These are phyloP conservation scores for Oscheius sp. DNA, from an alignment of 2,888 invertebrate genomes.

Conservation along the genomic window DNA sequence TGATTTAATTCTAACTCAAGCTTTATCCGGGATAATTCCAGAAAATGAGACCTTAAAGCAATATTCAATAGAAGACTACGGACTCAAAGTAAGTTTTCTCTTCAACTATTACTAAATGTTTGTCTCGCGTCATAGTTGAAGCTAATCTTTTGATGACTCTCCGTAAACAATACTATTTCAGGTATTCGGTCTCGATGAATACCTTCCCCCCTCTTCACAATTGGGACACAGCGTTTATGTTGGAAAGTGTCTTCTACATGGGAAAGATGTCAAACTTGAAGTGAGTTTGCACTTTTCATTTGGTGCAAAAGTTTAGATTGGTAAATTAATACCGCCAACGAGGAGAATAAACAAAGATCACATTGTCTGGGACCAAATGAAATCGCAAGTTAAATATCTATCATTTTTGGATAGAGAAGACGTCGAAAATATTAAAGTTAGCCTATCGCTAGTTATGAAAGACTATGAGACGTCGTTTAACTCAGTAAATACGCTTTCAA, in stretches of 20 bases:
- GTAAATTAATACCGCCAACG: conserved; percentile 23
- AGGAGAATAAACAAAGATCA: conserved; percentile 7
- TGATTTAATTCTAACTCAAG: conserved; percentile 51
- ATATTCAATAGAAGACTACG: conserved; percentile 54
- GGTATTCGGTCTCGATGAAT: conserved; percentile 58
- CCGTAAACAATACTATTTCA: conserved; percentile 30
- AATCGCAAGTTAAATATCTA: conserved; percentile 39
- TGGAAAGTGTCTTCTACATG: conserved; percentile 57
- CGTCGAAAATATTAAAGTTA: conserved; percentile 38
- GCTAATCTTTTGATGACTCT: conserved; percentile 13
- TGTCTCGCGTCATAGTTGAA: conserved; percentile 9
- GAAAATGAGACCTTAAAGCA: conserved; percentile 39
- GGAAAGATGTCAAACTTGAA: conserved; percentile 64
- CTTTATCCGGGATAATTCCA: conserved; percentile 44
- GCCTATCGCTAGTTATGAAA: conserved; percentile 40
- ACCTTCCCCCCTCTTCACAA: conserved; percentile 40
- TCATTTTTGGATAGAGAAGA: conserved; percentile 53
- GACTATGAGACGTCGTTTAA: conserved; percentile 42
- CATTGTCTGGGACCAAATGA: conserved; percentile 38
- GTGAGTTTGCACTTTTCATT: conserved; percentile 29
- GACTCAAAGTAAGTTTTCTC: conserved; percentile 53
- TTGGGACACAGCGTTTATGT: conserved; percentile 64
- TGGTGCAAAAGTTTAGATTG: conserved; percentile 6
- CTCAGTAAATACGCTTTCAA: conserved; percentile 34
- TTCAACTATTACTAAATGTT: neutral